Percentiles rank a stretch among this genome's conserved stretches.
phyloP scores from a whole-genome alignment of 2,888 invertebrate genomes.

The Trichogramma evanescens region DNA sequence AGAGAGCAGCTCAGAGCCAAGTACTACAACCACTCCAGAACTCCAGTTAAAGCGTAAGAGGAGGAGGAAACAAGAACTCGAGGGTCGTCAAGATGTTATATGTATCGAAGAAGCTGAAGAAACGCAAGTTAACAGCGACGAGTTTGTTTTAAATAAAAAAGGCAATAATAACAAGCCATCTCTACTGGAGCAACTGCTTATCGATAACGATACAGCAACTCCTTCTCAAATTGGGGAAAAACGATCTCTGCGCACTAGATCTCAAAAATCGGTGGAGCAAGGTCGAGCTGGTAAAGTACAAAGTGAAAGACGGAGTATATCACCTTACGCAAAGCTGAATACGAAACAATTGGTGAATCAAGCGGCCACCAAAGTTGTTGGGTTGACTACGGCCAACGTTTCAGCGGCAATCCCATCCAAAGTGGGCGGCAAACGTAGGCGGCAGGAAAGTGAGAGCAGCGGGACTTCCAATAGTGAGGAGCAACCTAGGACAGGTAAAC shows the following conservation, averaged over 20 bases:
- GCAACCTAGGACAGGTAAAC: slow-evolving; percentile 51
- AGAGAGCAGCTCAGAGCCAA: slow-evolving; percentile 28
- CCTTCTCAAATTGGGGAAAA: slow-evolving; percentile 39
- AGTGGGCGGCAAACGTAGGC: slow-evolving; percentile 59
- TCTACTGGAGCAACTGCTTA: slow-evolving; percentile 69
- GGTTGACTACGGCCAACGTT: slow-evolving; percentile 25
- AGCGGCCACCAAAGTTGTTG: slow-evolving; percentile 25
- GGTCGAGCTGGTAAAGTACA: slow-evolving; percentile 44
- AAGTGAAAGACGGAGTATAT: slow-evolving; percentile 45
- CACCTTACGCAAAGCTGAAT: slow-evolving; percentile 47
- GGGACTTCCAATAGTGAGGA: slow-evolving; percentile 59
- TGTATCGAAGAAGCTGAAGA: slow-evolving; percentile 39
- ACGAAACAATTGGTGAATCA: slow-evolving; percentile 38
- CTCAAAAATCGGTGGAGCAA: slow-evolving; percentile 41
- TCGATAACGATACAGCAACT: slow-evolving; percentile 56
- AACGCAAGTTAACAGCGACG: slow-evolving; percentile 38
- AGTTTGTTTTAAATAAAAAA: slow-evolving; percentile 28
- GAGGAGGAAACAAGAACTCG: slow-evolving; percentile 44
- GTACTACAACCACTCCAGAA: slow-evolving; percentile 26
- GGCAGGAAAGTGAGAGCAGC: slow-evolving; percentile 73
- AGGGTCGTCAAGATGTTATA: slow-evolving; percentile 44
- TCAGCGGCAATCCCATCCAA: slow-evolving; percentile 34
- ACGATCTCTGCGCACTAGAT: slow-evolving; percentile 45
- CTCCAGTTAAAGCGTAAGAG: slow-evolving; percentile 42
- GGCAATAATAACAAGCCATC: slow-evolving; percentile 46